Base-by-base conservation (phyloP, 2,797 vertebrate genomes). In the Falco biarmicus region DNA sequence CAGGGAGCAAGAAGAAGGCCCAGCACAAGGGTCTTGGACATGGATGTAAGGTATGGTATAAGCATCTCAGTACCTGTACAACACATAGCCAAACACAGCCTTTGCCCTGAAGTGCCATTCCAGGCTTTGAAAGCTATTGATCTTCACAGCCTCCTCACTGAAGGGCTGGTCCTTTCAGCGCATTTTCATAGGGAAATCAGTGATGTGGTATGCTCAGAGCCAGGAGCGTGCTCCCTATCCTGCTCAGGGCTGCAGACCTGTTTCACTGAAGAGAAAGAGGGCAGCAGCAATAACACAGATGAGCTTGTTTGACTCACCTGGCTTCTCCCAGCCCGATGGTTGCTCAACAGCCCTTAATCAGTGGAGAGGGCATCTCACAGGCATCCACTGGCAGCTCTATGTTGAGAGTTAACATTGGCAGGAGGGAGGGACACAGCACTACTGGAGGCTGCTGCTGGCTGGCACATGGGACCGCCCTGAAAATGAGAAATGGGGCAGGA, bases 101-200 rank as follows among this genome's bases (percentile, higher is more conserved):
- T 89, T 76, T 71, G 14, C 18, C 43, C 24, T 8, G 2, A 15
- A 47, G 25, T 45, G 26, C 14, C 17, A 5, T 22, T 75, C 29
- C 59, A 90, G 71, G 61, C 50, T 91, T 66, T 76, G 34, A 71
- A 89, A 92, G 29, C 32, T 28, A 6, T 5, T 0, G 0, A 57
- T 61, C 83, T n/a, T 32, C 45, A 41, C n/a, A 76, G 70, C n/a
- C n/a, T 20, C 37, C 37, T 81, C 47, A 25, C 34, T 19, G 37
- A 17, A 74, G 66, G 51, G 31, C 16, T 91, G 71, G 63, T 69
- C 29, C 31, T 83, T 82, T 53, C 71, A 79, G 59, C 22, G 24
- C 25, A 70, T 94, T 96, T 95, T 31, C 91, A 84, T 86, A 88
- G 34, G 91, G 70, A 95, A 96, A 96, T 80, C 10, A 2, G 32